phyloP scores from a whole-genome alignment of 2,113 vertebrate species.

The Pagrus major region DNA sequence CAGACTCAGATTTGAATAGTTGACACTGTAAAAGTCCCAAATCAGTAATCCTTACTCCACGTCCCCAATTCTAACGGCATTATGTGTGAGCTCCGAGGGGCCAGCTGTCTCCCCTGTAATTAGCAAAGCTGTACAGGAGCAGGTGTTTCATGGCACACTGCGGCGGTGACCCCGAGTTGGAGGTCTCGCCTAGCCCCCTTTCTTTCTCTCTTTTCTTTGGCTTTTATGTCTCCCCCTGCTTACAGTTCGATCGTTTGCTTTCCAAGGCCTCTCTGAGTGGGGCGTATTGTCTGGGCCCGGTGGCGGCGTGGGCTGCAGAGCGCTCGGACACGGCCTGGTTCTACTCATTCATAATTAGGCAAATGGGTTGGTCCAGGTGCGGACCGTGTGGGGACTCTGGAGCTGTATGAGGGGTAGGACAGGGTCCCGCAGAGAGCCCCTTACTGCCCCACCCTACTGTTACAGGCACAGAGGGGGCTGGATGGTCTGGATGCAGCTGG shows the following conservation, averaged over 20 bases:
- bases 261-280: slow-evolving; percentile 59
- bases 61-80: slow-evolving; percentile 46
- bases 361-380: slow-evolving; percentile 85
- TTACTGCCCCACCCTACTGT: slow-evolving; percentile 49
- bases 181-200: slow-evolving; percentile 54
- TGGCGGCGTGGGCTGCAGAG: slow-evolving; percentile 66
- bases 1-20: slow-evolving; percentile 52
- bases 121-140: slow-evolving; percentile 78
- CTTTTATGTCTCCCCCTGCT: slow-evolving; percentile 58
- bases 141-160: slow-evolving; percentile 82
- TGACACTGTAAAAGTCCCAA: slow-evolving; percentile 60
- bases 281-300: slow-evolving; percentile 77
- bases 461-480: slow-evolving; percentile 59
- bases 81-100: slow-evolving; percentile 67
- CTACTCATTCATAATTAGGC: slow-evolving; percentile 82
- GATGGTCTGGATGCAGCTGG: slow-evolving; percentile 77
- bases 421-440: slow-evolving; percentile 52
- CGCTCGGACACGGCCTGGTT: slow-evolving; percentile 74
- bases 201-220: slow-evolving; percentile 70
- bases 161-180: slow-evolving; percentile 74
- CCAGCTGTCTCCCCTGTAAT: slow-evolving; percentile 75
- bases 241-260: slow-evolving; percentile 67
- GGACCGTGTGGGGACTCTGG: slow-evolving; percentile 66
- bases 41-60: slow-evolving; percentile 51
- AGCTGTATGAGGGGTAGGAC: slow-evolving; percentile 21